A percentile compares a stretch with the other conserved stretches of the same genome.
These are phyloP conservation scores for Nemurella pictetii DNA, from an alignment of 2,888 invertebrate species.

Conservation along the genomic window DNA sequence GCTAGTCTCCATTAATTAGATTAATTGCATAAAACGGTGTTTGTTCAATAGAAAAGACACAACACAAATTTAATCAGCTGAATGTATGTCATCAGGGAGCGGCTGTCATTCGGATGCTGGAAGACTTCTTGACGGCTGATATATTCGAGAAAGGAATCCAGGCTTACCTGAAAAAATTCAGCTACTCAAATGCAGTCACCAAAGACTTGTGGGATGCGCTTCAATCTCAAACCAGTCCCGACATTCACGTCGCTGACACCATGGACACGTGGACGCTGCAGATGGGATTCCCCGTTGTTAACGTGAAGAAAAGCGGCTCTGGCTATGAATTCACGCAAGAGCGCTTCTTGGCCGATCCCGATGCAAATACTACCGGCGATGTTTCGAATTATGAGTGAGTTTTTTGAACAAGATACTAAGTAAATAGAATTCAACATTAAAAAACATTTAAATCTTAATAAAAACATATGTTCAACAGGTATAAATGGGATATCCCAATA, in stretches of 20 bases:
- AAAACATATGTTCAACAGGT: constrained; percentile 56
- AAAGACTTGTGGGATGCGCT: constrained; percentile 73
- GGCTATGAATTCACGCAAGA: constrained; percentile 67
- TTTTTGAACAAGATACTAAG: background rate
- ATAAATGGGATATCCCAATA: constrained; percentile 85
- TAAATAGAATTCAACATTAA: background rate
- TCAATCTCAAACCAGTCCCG: constrained; percentile 58
- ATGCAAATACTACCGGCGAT: constrained; percentile 54
- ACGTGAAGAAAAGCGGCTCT: constrained; percentile 54
- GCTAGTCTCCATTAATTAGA: no score
- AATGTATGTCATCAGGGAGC: constrained; percentile 65
- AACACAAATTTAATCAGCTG: background rate
- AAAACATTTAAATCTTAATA: background rate
- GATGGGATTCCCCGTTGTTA: constrained; percentile 83
- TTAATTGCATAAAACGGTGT: no score
- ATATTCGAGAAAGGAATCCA: constrained; percentile 73
- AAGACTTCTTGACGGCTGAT: constrained; percentile 73
- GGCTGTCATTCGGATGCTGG: constrained; percentile 84
- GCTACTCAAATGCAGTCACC: constrained; percentile 78
- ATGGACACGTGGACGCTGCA: constrained; percentile 91
- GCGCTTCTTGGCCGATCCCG: constrained; percentile 73
- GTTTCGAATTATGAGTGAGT: constrained; percentile 54
- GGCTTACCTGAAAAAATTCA: constrained; percentile 70
- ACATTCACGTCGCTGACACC: constrained; percentile 61
- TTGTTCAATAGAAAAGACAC: background rate